Evolutionary conservation across 2,113 vertebrate genomes (phyloP).

Genomic region (Labeo rohita): DNA sequence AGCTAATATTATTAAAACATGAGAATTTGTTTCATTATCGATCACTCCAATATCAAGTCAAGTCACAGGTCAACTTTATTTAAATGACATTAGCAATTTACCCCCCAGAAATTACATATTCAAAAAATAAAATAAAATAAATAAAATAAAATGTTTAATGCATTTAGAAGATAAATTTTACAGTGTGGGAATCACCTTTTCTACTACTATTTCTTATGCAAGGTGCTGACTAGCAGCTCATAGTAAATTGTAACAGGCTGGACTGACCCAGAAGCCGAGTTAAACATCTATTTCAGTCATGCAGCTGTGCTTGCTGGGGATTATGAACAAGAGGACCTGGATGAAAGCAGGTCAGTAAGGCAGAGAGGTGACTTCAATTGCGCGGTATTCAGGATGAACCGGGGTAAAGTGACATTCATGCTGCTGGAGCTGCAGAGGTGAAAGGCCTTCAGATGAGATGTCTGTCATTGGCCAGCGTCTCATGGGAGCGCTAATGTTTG

Average conservation of each 20-base stretch:
- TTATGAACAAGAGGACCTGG: constrained; percentile 67
- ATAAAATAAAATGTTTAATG: too few species aligned
- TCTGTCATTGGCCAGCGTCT: neutral
- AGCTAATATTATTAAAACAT: too few species aligned
- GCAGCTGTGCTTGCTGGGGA: constrained; percentile 70
- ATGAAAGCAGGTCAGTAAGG: constrained; percentile 72
- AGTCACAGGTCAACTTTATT: too few species aligned
- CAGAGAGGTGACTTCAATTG: constrained; percentile 62
- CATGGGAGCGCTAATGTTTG: neutral
- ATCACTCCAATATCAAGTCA: too few species aligned
- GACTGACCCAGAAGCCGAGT: constrained; percentile 64
- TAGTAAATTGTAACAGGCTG: constrained; percentile 49
- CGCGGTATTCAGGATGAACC: constrained; percentile 62
- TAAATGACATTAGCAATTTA: too few species aligned
- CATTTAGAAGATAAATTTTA: too few species aligned
- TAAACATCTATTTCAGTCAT: constrained; percentile 69
- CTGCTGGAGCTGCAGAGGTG: constrained; percentile 47
- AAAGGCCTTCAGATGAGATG: neutral
- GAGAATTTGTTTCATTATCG: too few species aligned
- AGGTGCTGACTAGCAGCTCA: constrained; percentile 66
- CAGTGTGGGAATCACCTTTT: too few species aligned
- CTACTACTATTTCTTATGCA: constrained; percentile 16
- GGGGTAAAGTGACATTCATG: constrained; percentile 34
- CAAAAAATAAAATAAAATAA: too few species aligned
- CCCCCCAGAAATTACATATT: too few species aligned